Percentiles rank a stretch among this genome's conserved stretches.
Conservation (phyloP, 2,888 invertebrate genomes). For the Ophion ellenae region DNA sequence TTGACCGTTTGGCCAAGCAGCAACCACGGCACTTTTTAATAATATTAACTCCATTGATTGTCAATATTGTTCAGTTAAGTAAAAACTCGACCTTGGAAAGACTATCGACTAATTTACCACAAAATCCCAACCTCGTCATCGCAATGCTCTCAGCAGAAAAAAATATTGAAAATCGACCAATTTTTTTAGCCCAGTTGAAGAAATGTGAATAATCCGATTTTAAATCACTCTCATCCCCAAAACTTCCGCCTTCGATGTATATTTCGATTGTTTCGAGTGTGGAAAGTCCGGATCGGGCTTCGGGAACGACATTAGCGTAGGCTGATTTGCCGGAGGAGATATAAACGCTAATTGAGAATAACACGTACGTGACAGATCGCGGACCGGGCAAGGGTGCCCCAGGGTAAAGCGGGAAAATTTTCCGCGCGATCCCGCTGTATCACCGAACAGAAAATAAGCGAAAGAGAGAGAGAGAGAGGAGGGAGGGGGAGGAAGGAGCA, state of each 20-base stretch:
- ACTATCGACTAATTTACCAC: no score
- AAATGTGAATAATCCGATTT: not conserved
- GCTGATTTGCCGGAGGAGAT: not conserved
- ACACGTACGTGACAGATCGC: conserved; percentile 39
- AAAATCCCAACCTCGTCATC: no score
- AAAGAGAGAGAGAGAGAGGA: not conserved
- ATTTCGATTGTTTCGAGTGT: not conserved
- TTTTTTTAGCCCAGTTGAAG: not conserved
- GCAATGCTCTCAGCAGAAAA: no score
- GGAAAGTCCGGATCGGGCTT: not conserved
- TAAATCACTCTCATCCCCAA: not conserved
- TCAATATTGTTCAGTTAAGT: no score
- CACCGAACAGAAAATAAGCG: conserved; percentile 13
- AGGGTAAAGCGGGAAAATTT: conserved; percentile 12
- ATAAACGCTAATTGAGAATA: conserved; percentile 51
- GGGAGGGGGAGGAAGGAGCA: not conserved
- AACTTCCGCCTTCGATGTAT: not conserved
- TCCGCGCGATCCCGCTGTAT: not conserved
- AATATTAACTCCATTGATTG: no score
- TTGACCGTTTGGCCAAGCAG: no score
- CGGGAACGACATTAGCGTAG: not conserved
- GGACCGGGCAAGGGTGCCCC: conserved; percentile 2
- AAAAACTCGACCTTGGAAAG: no score
- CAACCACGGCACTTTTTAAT: no score
- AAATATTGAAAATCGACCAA: no score